Evolutionary conservation across 2,113 vertebrate species (phyloP).

Genomic region (Rousettus leschenaultii): DNA sequence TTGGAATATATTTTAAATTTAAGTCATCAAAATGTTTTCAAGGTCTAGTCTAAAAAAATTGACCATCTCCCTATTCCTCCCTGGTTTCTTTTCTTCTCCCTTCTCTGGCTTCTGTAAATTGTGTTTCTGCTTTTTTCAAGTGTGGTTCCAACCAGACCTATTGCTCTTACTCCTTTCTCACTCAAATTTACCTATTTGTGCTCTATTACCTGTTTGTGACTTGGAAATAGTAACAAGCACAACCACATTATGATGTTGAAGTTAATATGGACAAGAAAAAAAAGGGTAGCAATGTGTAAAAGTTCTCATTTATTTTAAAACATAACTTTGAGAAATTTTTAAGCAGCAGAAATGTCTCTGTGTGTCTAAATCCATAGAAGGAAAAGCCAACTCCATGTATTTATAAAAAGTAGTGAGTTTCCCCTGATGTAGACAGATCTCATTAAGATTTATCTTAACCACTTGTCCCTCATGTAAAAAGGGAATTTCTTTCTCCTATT

Average conservation of each 20-base stretch:
- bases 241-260: not conserved
- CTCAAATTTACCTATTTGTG: not conserved
- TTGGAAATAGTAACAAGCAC: not conserved
- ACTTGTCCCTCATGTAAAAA: not conserved
- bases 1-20: not conserved
- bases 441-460: not conserved
- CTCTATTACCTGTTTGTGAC: not conserved
- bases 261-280: not conserved
- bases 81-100: not conserved
- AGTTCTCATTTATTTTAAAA: not conserved
- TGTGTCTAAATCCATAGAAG: not conserved
- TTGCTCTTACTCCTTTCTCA: not conserved
- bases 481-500: not conserved
- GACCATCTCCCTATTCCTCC: not conserved
- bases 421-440: not conserved
- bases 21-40: not conserved
- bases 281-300: not conserved
- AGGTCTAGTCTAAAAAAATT: not conserved
- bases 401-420: not conserved
- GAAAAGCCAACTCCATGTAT: not conserved
- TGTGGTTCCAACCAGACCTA: not conserved
- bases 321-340: not conserved
- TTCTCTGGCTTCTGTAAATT: not conserved
- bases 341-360: not conserved
- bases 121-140: not conserved